Percentiles rank a stretch among this genome's conserved stretches.
Evolutionary conservation across 2,888 invertebrate species (phyloP).

Genomic region (Lottia scabra): DNA sequence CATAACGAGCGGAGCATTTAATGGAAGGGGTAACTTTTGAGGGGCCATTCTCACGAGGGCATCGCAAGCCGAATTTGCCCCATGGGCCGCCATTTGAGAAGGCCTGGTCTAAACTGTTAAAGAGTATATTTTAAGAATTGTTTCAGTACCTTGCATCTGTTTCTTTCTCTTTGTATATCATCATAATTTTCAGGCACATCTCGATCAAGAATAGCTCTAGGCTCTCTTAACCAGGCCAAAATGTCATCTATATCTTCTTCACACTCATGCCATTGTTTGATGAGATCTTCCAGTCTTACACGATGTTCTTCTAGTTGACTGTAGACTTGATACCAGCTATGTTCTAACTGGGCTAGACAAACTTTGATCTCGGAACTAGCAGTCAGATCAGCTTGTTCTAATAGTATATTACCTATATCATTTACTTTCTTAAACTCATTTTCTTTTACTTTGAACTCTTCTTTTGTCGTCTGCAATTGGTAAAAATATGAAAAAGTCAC

Average conservation of each 20-base stretch:
- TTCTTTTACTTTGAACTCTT: conserved; percentile 56
- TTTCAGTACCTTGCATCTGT: conserved; percentile 55
- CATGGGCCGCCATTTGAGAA: too few species aligned
- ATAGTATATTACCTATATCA: conserved; percentile 49
- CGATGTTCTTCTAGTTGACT: conserved; percentile 49
- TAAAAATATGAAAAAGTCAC: too few species aligned
- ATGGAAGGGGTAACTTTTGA: too few species aligned
- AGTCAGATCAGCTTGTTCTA: conserved; percentile 49
- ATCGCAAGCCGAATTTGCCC: too few species aligned
- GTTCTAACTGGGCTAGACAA: conserved; percentile 46
- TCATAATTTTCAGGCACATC: conserved; percentile 60
- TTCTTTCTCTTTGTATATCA: conserved; percentile 57
- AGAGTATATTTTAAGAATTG: too few species aligned
- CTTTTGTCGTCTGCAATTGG: conserved; percentile 48
- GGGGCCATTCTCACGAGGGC: too few species aligned
- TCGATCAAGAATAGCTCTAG: conserved; percentile 41
- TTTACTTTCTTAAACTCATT: conserved; percentile 54
- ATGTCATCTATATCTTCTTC: conserved; percentile 64
- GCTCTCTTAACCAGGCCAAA: conserved; percentile 61
- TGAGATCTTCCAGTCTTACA: conserved; percentile 46
- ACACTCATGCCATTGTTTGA: conserved; percentile 59
- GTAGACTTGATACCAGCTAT: conserved; percentile 48
- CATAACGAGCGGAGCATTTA: too few species aligned
- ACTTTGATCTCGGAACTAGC: conserved; percentile 46
- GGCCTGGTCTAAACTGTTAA: too few species aligned